Conservation (phyloP, 2,113 vertebrate species). For the Syngnathoides biaculeatus region DNA sequence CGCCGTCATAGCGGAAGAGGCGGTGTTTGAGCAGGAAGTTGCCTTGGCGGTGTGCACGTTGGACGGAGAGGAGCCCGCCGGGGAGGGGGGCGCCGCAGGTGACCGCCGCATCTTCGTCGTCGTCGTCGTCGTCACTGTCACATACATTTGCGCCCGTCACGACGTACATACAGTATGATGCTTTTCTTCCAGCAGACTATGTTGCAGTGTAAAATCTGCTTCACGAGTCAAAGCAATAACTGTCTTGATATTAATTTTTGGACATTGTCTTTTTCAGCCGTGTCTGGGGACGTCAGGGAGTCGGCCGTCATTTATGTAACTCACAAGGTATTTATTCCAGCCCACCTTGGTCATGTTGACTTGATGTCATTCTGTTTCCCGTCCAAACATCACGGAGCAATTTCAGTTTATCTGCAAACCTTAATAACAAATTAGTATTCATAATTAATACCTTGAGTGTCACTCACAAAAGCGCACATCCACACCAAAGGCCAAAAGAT, state of each 20-base stretch:
- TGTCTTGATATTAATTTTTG: neutral
- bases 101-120: neutral
- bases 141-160: neutral
- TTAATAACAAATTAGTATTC: neutral
- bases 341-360: neutral
- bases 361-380: neutral
- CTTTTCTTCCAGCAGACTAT: neutral
- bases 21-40: neutral
- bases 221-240: neutral
- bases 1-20: conserved; percentile 6
- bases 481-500: too few species aligned
- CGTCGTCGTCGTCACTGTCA: neutral
- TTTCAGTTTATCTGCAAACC: neutral
- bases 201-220: neutral
- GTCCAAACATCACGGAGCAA: neutral
- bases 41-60: neutral
- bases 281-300: neutral
- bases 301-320: neutral
- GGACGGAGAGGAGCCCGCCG: conserved; percentile 3
- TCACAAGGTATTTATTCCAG: neutral
- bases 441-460: too few species aligned
- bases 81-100: conserved; percentile 46
- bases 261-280: neutral
- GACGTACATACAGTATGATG: neutral
- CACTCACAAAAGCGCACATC: too few species aligned